A percentile compares a stretch with the other conserved stretches of the same genome.
phyloP scores from a whole-genome alignment of 2,888 invertebrate genomes.

The Chloroclystis v-ata region DNA sequence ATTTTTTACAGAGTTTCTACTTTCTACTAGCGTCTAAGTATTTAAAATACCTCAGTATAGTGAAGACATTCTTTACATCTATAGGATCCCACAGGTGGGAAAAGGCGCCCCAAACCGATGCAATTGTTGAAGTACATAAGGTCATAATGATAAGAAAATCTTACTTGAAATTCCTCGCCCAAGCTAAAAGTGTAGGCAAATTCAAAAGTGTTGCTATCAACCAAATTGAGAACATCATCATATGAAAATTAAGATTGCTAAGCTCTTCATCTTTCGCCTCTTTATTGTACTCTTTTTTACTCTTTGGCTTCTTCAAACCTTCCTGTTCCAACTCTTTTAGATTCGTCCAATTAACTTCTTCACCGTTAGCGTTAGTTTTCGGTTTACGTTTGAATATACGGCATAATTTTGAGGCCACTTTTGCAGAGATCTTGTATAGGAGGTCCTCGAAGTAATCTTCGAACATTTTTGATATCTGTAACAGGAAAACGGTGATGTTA shows the following conservation, averaged over 20 bases:
- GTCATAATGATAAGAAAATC: too few species aligned
- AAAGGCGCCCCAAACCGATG: too few species aligned
- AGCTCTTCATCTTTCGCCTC: conserved; percentile 48
- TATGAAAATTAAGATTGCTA: conserved; percentile 83
- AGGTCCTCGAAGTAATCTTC: conserved; percentile 85
- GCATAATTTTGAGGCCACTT: conserved; percentile 54
- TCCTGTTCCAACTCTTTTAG: conserved; percentile 25
- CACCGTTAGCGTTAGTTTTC: conserved; percentile 18
- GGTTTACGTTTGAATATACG: conserved; percentile 34
- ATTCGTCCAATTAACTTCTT: conserved; percentile 26
- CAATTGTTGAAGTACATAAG: too few species aligned
- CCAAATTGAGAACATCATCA: conserved; percentile 84
- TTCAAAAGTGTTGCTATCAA: conserved; percentile 81
- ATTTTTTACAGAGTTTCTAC: too few species aligned
- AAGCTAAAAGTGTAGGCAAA: conserved; percentile 84
- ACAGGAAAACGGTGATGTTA: not conserved
- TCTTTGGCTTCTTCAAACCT: conserved; percentile 18
- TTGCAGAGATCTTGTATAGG: conserved; percentile 68
- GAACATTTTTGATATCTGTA: conserved; percentile 84
- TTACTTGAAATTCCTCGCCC: conserved; percentile 89
- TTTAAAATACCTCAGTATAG: too few species aligned
- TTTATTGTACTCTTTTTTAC: conserved; percentile 14
- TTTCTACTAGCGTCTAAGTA: too few species aligned
- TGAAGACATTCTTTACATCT: too few species aligned
- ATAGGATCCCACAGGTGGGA: too few species aligned